A percentile compares a stretch with the other conserved stretches of the same genome.
phyloP scores from a whole-genome alignment of 2,797 vertebrate genomes.

The Helarctos malayanus region DNA sequence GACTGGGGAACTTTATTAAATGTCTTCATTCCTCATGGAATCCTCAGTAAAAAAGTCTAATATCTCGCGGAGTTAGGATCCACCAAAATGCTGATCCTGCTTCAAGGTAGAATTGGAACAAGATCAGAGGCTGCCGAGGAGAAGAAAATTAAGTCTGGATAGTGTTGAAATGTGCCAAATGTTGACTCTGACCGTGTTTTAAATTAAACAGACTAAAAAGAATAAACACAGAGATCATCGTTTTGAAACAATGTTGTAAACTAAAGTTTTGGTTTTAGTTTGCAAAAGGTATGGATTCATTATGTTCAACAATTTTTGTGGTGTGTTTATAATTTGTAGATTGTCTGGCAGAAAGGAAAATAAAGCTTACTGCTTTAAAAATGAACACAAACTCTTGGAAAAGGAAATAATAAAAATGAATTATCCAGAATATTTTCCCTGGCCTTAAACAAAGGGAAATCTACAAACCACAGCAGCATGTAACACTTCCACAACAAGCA shows the following conservation, averaged over 20 bases:
- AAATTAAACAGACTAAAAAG: conserved; percentile 45
- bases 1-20: background rate
- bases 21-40: background rate
- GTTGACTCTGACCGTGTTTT: background rate
- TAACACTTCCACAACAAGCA: background rate
- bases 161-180: conserved; percentile 40
- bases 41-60: background rate
- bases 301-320: conserved; percentile 30
- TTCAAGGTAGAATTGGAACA: background rate
- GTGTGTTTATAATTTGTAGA: conserved; percentile 38
- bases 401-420: conserved; percentile 65
- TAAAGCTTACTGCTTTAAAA: conserved; percentile 70
- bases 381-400: conserved; percentile 38
- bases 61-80: background rate
- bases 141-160: background rate
- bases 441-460: conserved; percentile 51
- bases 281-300: background rate
- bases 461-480: background rate
- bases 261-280: conserved; percentile 59
- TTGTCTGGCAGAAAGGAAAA: background rate
- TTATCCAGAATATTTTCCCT: conserved; percentile 66
- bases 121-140: background rate
- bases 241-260: conserved; percentile 35
- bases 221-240: background rate
- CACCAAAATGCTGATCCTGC: background rate